Evolutionary conservation across 23 tunicate genomes (phyloP), one percentile per base, ranked within the genome.

Genomic region (Trididemnum miniatum): DNA sequence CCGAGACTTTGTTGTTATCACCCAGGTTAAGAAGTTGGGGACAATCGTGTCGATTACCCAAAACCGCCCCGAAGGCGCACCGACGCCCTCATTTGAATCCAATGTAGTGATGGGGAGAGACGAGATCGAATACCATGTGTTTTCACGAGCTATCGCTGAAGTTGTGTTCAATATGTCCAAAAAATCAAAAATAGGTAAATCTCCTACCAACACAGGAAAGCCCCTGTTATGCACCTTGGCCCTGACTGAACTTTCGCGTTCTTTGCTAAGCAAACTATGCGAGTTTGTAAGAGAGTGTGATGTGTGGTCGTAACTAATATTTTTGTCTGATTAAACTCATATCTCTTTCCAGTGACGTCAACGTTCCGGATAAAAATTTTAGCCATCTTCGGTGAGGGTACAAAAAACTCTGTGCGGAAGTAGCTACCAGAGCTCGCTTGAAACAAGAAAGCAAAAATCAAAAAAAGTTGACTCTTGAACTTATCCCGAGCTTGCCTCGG

Each of bases 211-310:
- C 2, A 3, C 51, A 20, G 72, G 59, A 3, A 89, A 89, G 65
- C 88, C 95, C 29, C 51, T 89, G 24, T 77, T 89, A 0, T 89
- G 95, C 35, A 83, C 78, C 30, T 39, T 89, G 51, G 88, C 95
- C 9, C 27, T 89, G 35, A 72, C 66, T 24, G 79, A 83, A 12
- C 29, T 49, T 35, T 35, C 85, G 15, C 72, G 76, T 29, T 31
- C 49, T 20, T 40, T 80, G 0, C 63, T 89, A 25, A 30, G 32
- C 57, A 87, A 84, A 34, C 24, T 89, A 1, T 66, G 82, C 34
- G 54, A 77, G 18, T 25, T 76, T 31, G 27, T 88, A 29, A 71
- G 67, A 9, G 22, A 34, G 0, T 83, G 81, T 74, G 39, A 83
- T 30, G 79, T 83, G 32, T 83, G 79, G 79, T 15, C 25, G 20